phyloP scores from a whole-genome alignment of 1,140 invertebrate species.

The Forficula auricularia region DNA sequence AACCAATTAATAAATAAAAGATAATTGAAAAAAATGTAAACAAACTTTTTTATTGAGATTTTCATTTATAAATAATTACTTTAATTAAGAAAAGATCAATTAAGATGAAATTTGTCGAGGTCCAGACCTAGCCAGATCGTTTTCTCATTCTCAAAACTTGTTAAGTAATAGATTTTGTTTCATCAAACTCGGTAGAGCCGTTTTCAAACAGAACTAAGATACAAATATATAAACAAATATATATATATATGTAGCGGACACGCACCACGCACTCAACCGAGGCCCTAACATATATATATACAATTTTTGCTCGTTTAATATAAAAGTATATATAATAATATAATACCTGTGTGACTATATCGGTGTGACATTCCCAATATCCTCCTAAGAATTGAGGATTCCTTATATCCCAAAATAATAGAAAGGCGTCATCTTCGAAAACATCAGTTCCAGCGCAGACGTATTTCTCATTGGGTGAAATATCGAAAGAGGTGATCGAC shows the following conservation, averaged over 20 bases:
- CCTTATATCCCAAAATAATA: slow-evolving; percentile 70
- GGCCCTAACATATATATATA: too few relatives aligned
- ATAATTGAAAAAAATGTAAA: too few relatives aligned
- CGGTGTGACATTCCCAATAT: slow-evolving; percentile 71
- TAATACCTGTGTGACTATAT: slow-evolving; percentile 59
- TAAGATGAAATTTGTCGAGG: too few relatives aligned
- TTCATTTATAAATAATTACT: too few relatives aligned
- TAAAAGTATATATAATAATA: not conserved
- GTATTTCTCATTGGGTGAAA: slow-evolving; percentile 50
- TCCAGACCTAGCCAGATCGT: too few relatives aligned
- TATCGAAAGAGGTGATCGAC: slow-evolving; percentile 52
- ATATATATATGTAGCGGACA: too few relatives aligned
- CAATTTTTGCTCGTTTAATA: too few relatives aligned
- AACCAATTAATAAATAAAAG: too few relatives aligned
- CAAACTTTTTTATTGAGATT: too few relatives aligned
- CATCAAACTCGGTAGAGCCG: not conserved
- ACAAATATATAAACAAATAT: not conserved
- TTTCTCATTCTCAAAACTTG: not conserved
- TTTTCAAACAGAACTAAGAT: not conserved
- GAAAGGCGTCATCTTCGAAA: slow-evolving; percentile 46
- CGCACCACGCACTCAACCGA: too few relatives aligned
- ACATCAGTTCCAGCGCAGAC: slow-evolving; percentile 61
- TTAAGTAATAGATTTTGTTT: not conserved
- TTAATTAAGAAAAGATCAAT: too few relatives aligned
- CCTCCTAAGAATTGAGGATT: slow-evolving; percentile 49